These are phyloP conservation scores for Wasmannia auropunctata DNA, from an alignment of 1,140 invertebrate genomes.

Conservation along the genomic window DNA sequence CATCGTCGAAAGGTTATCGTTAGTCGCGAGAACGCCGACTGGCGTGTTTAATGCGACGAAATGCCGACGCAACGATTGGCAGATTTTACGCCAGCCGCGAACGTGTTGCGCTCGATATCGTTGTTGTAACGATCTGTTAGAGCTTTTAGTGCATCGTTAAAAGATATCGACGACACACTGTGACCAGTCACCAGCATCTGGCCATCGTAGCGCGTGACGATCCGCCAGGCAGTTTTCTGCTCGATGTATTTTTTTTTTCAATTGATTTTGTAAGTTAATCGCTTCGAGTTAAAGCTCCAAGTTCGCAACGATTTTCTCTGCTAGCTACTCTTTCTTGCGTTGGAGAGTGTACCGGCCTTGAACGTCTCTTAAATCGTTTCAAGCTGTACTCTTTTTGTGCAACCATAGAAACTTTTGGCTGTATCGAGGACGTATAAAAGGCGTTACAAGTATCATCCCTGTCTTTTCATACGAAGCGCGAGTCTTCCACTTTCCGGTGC, in stretches of 20 bases:
- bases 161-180: constrained; percentile 22
- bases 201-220: background rate
- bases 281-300: background rate
- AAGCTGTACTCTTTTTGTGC: background rate
- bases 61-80: constrained; percentile 28
- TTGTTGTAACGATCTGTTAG: constrained; percentile 41
- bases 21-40: constrained; percentile 3
- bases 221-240: background rate
- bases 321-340: background rate
- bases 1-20: constrained; percentile 48
- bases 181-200: too few relatives aligned
- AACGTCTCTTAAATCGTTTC: background rate
- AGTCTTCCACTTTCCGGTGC: background rate
- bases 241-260: background rate
- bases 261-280: constrained; percentile 23
- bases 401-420: constrained; percentile 24
- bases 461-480: constrained; percentile 21
- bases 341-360: background rate
- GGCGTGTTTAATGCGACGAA: constrained; percentile 15
- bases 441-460: constrained; percentile 22
- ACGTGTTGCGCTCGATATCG: constrained; percentile 3
- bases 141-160: constrained; percentile 54
- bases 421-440: constrained; percentile 21
- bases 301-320: background rate
- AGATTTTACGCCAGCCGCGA: constrained; percentile 8